phyloP scores from a whole-genome alignment of 2,797 vertebrate species.

The Crenichthys baileyi region DNA sequence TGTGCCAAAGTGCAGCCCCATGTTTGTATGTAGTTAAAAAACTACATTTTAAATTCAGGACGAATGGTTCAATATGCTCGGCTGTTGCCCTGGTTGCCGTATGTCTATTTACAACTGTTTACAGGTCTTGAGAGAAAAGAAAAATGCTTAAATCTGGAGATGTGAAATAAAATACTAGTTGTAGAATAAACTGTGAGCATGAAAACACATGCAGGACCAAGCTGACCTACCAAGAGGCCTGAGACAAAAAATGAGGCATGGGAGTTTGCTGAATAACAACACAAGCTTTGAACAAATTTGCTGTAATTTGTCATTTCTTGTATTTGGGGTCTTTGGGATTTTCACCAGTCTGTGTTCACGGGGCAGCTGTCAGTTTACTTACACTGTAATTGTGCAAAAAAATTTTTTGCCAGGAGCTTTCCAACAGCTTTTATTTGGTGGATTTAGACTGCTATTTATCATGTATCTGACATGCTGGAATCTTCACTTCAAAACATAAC shows the following conservation, averaged over 20 bases:
- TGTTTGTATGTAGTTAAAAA: background rate
- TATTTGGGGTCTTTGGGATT: background rate
- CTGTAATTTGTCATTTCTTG: background rate
- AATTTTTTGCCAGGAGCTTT: background rate
- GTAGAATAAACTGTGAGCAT: background rate
- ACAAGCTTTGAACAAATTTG: background rate
- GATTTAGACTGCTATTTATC: background rate
- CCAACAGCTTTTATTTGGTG: background rate
- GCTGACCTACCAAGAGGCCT: background rate
- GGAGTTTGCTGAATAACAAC: background rate
- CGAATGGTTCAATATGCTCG: constrained; percentile 46
- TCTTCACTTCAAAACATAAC: background rate
- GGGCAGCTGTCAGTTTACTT: background rate
- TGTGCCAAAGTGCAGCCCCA: no score
- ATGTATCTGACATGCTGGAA: background rate
- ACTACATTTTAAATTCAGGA: constrained; percentile 52
- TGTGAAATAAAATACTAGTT: background rate
- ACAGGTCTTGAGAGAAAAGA: background rate
- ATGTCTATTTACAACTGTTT: background rate
- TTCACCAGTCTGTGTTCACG: background rate
- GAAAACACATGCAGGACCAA: background rate
- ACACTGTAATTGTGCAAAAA: no score
- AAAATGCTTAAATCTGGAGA: background rate
- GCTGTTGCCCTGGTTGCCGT: background rate
- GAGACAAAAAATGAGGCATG: background rate